Conservation (phyloP, 2,113 vertebrate genomes). For the Callipepla squamata region DNA sequence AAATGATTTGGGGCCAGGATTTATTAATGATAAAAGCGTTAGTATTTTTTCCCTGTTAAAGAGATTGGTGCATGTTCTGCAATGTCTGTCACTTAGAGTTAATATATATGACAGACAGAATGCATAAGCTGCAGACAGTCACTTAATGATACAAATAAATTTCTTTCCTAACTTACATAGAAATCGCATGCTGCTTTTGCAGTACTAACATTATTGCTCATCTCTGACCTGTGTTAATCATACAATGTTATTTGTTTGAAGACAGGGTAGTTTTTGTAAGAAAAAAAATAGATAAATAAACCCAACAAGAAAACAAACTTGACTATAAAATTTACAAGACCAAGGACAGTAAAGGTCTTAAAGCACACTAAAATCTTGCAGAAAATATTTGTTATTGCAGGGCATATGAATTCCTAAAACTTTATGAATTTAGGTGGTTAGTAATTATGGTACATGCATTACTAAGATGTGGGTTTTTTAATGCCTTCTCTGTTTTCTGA, state of each 20-base stretch:
- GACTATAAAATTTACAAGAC: neutral
- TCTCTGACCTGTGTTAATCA: neutral
- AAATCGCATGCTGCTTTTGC: neutral
- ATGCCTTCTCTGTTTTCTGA: neutral
- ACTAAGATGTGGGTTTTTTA: neutral
- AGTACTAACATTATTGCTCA: neutral
- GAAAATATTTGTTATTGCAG: neutral
- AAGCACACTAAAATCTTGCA: neutral
- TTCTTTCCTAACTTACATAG: neutral
- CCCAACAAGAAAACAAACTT: neutral
- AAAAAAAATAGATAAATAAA: neutral
- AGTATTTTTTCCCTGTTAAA: neutral
- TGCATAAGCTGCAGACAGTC: rapidly evolving
- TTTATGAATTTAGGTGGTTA: slow-evolving; percentile 32
- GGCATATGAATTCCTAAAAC: neutral
- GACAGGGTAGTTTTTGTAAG: neutral
- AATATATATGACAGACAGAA: neutral
- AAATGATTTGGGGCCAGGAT: neutral
- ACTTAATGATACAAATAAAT: neutral
- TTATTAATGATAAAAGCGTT: neutral
- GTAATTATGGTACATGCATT: neutral
- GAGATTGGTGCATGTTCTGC: rapidly evolving
- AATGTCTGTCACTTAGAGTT: neutral
- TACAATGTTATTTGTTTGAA: neutral
- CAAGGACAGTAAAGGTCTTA: neutral